phyloP scores from a whole-genome alignment of 2,797 vertebrate genomes.

The Aphelocoma californica region DNA sequence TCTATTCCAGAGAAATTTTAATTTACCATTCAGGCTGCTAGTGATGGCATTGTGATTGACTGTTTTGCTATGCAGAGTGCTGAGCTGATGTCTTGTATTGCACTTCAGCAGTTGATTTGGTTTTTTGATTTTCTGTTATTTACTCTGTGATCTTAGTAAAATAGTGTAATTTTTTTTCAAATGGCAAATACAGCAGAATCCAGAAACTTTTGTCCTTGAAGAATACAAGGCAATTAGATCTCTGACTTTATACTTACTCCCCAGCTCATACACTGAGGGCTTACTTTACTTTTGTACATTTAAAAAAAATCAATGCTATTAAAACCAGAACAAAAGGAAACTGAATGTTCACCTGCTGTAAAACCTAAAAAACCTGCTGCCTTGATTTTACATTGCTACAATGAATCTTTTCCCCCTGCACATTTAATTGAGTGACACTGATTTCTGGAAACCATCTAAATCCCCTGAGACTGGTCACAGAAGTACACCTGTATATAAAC shows the following conservation, averaged over 20 bases:
- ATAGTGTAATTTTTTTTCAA: constrained; percentile 47
- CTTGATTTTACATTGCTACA: constrained; percentile 17
- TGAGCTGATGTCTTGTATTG: constrained; percentile 16
- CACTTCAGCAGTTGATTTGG: constrained; percentile 42
- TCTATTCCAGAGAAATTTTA: constrained; percentile 46
- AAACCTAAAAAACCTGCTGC: not conserved
- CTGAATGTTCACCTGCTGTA: not conserved
- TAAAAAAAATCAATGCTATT: constrained; percentile 45
- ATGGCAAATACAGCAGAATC: constrained; percentile 1
- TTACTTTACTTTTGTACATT: constrained; percentile 5
- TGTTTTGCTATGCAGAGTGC: constrained; percentile 15
- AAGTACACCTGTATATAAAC: not conserved
- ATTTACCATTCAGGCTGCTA: constrained; percentile 40
- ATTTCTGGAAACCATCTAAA: constrained; percentile 32
- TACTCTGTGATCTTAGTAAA: constrained; percentile 49
- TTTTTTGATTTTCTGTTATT: constrained; percentile 63
- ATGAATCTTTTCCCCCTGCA: not conserved
- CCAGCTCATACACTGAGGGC: not conserved
- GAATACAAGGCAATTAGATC: constrained; percentile 33
- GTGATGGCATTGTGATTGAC: constrained; percentile 49
- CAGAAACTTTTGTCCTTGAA: constrained; percentile 53
- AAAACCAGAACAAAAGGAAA: constrained; percentile 45
- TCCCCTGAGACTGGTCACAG: not conserved
- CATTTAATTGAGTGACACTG: constrained; percentile 22
- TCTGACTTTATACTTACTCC: not conserved